Conservation (phyloP, 2,888 invertebrate species). For the Orgyia antiqua region DNA sequence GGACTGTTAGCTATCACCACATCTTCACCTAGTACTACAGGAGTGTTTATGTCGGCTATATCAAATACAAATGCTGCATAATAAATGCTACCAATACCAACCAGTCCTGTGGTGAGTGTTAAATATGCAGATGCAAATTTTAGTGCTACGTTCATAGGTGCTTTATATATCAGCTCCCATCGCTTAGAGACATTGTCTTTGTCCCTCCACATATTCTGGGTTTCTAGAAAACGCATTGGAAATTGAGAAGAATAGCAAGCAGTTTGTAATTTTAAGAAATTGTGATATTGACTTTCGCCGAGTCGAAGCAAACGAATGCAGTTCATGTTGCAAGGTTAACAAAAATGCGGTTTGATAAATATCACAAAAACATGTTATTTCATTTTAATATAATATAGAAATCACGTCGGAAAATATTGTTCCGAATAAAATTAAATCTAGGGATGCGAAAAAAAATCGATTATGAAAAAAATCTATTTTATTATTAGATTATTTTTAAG, state of each 20-base stretch:
- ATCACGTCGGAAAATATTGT: too few species aligned
- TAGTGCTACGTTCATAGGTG: slow-evolving; percentile 54
- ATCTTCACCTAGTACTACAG: slow-evolving; percentile 48
- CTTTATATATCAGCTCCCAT: slow-evolving; percentile 66
- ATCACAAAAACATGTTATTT: slow-evolving; percentile 5
- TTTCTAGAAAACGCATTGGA: slow-evolving; percentile 52
- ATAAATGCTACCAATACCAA: slow-evolving; percentile 39
- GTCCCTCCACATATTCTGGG: slow-evolving; percentile 51
- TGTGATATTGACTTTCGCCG: slow-evolving; percentile 25
- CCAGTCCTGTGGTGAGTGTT: slow-evolving; percentile 43
- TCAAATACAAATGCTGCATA: slow-evolving; percentile 51
- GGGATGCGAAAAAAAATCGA: too few species aligned
- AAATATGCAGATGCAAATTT: slow-evolving; percentile 50
- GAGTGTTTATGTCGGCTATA: slow-evolving; percentile 39
- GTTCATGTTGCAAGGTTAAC: slow-evolving; percentile 38
- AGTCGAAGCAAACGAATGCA: slow-evolving; percentile 37
- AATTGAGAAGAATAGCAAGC: slow-evolving; percentile 41
- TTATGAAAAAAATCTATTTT: too few species aligned
- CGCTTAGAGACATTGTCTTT: slow-evolving; percentile 48
- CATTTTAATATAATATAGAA: too few species aligned
- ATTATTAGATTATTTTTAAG: too few species aligned
- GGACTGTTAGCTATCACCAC: slow-evolving; percentile 57
- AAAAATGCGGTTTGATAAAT: too few species aligned
- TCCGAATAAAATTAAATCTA: too few species aligned
- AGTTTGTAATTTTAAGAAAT: slow-evolving; percentile 28